phyloP scores from a whole-genome alignment of 2,797 vertebrate genomes.

The Macrochelys suwanniensis region DNA sequence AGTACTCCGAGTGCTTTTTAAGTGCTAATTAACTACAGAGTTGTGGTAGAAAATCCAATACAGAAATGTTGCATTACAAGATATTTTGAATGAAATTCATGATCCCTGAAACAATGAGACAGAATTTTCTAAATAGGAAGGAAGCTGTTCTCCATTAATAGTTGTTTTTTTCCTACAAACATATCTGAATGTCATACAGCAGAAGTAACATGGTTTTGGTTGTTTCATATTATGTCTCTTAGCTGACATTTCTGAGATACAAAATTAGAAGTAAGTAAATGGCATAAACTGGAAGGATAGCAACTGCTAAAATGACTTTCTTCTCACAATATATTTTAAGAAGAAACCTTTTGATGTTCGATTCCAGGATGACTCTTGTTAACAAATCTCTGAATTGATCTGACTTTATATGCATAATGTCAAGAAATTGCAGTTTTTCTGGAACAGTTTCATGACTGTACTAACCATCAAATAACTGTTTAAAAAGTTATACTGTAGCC shows the following conservation, averaged over 20 bases:
- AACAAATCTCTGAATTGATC: not conserved
- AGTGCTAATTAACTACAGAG: fast-evolving
- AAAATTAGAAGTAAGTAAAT: not conserved
- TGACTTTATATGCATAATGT: not conserved
- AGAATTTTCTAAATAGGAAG: not conserved
- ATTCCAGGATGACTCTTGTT: not conserved
- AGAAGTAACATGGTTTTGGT: not conserved
- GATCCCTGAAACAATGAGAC: fast-evolving
- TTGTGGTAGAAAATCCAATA: fast-evolving
- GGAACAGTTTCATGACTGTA: not conserved
- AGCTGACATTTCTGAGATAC: not conserved
- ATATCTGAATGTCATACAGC: fast-evolving
- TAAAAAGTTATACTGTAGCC: fast-evolving
- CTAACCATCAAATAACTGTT: not conserved
- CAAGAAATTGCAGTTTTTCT: not conserved
- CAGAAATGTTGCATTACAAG: fast-evolving
- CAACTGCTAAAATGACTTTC: not conserved
- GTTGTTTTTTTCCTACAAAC: not conserved
- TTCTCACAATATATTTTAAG: not conserved
- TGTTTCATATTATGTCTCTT: not conserved
- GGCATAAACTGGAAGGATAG: not conserved
- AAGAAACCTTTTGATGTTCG: not conserved
- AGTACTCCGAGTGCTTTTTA: not conserved
- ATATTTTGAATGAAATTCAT: fast-evolving
- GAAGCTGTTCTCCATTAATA: not conserved